phyloP scores from a whole-genome alignment of 2,113 vertebrate genomes.

The Cygnus buccinator region DNA sequence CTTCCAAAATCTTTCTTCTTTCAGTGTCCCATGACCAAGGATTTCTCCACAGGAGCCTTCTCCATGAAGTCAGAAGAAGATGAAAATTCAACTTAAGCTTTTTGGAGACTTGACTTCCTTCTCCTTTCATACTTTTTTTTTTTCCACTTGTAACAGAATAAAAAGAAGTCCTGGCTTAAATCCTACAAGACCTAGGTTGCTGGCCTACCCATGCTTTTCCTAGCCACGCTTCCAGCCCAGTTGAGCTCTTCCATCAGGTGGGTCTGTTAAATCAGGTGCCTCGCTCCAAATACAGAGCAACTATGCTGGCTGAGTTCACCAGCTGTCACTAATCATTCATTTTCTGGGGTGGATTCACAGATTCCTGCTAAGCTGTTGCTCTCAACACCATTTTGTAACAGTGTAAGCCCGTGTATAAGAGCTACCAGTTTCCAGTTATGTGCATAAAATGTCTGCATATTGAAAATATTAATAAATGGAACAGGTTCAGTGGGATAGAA shows the following conservation, averaged over 20 bases:
- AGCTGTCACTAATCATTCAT: neutral
- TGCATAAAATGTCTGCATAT: neutral
- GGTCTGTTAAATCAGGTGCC: neutral
- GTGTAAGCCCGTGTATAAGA: neutral
- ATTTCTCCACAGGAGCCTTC: slow-evolving; percentile 8
- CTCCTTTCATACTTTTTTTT: neutral
- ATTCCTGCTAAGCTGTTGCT: neutral
- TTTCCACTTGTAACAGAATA: neutral
- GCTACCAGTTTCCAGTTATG: neutral
- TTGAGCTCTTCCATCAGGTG: neutral
- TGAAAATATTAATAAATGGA: neutral
- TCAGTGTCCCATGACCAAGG: neutral
- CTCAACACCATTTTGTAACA: neutral
- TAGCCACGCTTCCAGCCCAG: neutral
- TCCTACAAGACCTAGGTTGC: neutral
- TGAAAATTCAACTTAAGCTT: neutral
- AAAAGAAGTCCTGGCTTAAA: neutral
- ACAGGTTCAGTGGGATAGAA: neutral
- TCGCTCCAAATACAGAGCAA: neutral
- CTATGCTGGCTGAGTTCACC: neutral
- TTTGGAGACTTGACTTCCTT: neutral
- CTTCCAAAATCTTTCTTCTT: slow-evolving; percentile 26
- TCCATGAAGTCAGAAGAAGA: neutral
- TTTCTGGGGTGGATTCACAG: neutral
- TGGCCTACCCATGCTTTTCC: neutral